Percentiles rank a stretch among this genome's conserved stretches.
Conservation (phyloP, 1,140 invertebrate species). For the Hyles vespertilio region DNA sequence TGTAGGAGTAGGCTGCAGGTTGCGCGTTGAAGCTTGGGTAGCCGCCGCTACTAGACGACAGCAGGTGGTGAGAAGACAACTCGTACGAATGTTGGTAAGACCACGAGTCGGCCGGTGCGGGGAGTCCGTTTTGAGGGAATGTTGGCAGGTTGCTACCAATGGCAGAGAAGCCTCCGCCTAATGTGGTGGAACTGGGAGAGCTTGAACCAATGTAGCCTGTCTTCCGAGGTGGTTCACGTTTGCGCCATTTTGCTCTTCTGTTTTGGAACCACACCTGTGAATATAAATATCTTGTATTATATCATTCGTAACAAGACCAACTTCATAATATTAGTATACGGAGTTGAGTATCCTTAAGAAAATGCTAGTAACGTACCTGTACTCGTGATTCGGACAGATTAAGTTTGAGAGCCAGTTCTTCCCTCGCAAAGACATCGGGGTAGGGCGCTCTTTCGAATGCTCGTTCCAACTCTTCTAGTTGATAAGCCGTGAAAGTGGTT, state of each 20-base stretch:
- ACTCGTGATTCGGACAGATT: slow-evolving; percentile 95
- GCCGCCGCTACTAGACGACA: slow-evolving; percentile 80
- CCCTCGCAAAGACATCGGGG: slow-evolving; percentile 96
- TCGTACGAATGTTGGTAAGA: slow-evolving; percentile 86
- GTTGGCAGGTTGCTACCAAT: slow-evolving; percentile 81
- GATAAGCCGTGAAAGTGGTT: slow-evolving; percentile 97
- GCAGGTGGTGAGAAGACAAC: slow-evolving; percentile 82
- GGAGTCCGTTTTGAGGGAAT: slow-evolving; percentile 79
- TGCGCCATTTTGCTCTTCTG: slow-evolving; percentile 97
- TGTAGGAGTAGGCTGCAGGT: slow-evolving; percentile 77
- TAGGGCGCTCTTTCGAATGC: slow-evolving; percentile 97
- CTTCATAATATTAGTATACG: background rate
- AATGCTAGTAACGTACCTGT: slow-evolving; percentile 80
- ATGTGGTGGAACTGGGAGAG: slow-evolving; percentile 76
- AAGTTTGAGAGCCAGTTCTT: slow-evolving; percentile 93
- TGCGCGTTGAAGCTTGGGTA: slow-evolving; percentile 79
- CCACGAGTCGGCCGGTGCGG: slow-evolving; percentile 85
- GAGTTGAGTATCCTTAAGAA: background rate
- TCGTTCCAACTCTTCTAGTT: slow-evolving; percentile 94
- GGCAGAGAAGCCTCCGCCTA: slow-evolving; percentile 78
- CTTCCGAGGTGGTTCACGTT: slow-evolving; percentile 97
- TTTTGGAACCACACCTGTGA: slow-evolving; percentile 85
- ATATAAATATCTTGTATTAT: slow-evolving; percentile 6
- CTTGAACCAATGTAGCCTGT: slow-evolving; percentile 86
- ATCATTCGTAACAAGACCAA: background rate